Base-by-base conservation (phyloP, 2,797 vertebrate species). In the Mus spretus region DNA sequence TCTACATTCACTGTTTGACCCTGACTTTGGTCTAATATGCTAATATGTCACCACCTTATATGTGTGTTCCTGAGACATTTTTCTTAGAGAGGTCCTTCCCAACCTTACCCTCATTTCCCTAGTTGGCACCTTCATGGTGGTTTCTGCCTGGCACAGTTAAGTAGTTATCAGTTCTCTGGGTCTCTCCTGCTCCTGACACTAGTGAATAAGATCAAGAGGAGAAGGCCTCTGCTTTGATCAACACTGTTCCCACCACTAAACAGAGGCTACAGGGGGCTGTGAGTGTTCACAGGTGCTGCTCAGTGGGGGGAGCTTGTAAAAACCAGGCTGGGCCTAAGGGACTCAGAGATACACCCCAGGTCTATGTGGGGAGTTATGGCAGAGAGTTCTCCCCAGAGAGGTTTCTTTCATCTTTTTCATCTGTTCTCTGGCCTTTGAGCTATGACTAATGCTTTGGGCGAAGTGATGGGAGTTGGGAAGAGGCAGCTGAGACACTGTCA, bases 1-100 rank as follows among this genome's bases (percentile, higher is more conserved):
- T 11, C 22, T 4, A 0, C 19, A 9, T 28, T 44, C 22, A 34
- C 19, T 8, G 0, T 31, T 8, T 13, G 34, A 28, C 34, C 50
- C 59, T 31, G 10, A n/a, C 7, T 26, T 50, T 5, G 11, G 55
- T 24, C 28, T 75, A 75, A 40, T 57, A 53, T 24, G 20, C 14
- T 5, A 37, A n/a, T 3, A 6, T 1, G 19, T 2, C 4, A 13
- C 37, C 34, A 80, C 31, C 65, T 37, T 37, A 9, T 26, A 40
- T 9, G 4, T 20, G 6, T 14, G 12, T 53, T 47, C 15, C 34
- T n/a, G 6, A 20, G 20, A 6, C 19, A 7, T 55, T 44, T 61
- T 5, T 53, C 19, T 86, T 63, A 40, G 28, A 10, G 4, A 24
- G 57, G 8, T 31, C 4, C 22, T 59, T 61, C 20, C 26, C 3